Evolutionary conservation across 1,140 invertebrate species (phyloP).

Genomic region (Calephelis nemesis): DNA sequence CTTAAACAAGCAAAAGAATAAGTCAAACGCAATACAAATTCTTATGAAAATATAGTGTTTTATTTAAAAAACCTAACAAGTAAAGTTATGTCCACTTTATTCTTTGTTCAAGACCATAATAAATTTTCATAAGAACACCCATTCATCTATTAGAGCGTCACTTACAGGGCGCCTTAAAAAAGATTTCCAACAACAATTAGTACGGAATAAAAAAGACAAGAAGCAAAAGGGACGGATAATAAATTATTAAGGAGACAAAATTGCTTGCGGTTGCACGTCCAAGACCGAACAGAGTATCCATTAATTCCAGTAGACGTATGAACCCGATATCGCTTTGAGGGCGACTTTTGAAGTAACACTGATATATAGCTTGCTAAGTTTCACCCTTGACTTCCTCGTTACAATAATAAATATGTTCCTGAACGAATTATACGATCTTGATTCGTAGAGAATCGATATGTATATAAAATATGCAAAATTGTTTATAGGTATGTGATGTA

Average conservation of each 20-base stretch:
- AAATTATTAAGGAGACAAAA: conserved; percentile 18
- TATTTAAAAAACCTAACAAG: neutral
- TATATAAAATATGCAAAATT: too few species aligned
- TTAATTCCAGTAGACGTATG: conserved; percentile 9
- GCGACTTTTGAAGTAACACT: conserved; percentile 13
- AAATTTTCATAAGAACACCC: conserved; percentile 11
- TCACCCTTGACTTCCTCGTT: neutral
- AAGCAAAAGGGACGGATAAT: conserved; percentile 13
- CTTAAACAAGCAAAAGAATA: too few species aligned
- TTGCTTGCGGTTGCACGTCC: conserved; percentile 12
- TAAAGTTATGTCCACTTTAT: neutral
- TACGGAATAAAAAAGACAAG: conserved; percentile 15
- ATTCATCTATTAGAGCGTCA: conserved; percentile 18
- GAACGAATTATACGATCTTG: neutral
- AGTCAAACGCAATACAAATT: too few species aligned
- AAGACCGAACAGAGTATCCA: conserved; percentile 4
- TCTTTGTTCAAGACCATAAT: conserved; percentile 2
- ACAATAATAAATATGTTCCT: conserved; percentile 12
- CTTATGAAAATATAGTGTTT: conserved; percentile 1
- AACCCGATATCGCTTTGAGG: conserved; percentile 16
- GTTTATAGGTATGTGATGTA: too few species aligned
- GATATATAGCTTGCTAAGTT: conserved; percentile 10
- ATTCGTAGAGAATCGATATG: neutral
- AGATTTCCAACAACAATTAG: conserved; percentile 15
- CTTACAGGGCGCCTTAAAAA: conserved; percentile 5